phyloP scores from a whole-genome alignment of 2,888 invertebrate genomes.

The Galerucella nymphaeae region DNA sequence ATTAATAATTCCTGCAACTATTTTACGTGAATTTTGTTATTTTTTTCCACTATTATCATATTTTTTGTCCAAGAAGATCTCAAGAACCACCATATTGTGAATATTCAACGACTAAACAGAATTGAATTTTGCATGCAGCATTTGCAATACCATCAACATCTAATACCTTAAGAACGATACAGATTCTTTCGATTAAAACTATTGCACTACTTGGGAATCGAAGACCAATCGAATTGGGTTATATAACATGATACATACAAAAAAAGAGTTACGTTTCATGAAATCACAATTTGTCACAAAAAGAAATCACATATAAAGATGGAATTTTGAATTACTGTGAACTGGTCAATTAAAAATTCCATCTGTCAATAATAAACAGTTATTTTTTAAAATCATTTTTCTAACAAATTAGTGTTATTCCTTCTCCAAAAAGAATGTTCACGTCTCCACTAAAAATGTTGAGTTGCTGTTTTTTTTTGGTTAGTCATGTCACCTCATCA shows the following conservation, averaged over 20 bases:
- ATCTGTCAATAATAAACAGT: not conserved
- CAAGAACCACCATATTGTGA: conserved; percentile 6
- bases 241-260: not conserved
- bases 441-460: too few relatives aligned
- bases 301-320: conserved; percentile 12
- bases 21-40: too few relatives aligned
- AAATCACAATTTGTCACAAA: conserved; percentile 12
- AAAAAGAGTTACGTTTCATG: not conserved
- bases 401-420: conserved; percentile 29
- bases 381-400: too few relatives aligned
- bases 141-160: conserved; percentile 32
- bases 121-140: conserved; percentile 12
- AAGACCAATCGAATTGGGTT: conserved; percentile 30
- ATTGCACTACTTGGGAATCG: conserved; percentile 45
- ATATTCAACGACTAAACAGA: not conserved
- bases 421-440: conserved; percentile 33
- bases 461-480: too few relatives aligned
- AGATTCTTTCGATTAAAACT: conserved; percentile 44
- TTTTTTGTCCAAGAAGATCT: not conserved
- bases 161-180: conserved; percentile 32
- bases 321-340: not conserved
- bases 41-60: too few relatives aligned
- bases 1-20: too few relatives aligned
- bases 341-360: not conserved
- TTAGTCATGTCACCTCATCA: too few relatives aligned